Base-by-base conservation (phyloP, 2,888 invertebrate species). In the Oscheius myriophilus region DNA sequence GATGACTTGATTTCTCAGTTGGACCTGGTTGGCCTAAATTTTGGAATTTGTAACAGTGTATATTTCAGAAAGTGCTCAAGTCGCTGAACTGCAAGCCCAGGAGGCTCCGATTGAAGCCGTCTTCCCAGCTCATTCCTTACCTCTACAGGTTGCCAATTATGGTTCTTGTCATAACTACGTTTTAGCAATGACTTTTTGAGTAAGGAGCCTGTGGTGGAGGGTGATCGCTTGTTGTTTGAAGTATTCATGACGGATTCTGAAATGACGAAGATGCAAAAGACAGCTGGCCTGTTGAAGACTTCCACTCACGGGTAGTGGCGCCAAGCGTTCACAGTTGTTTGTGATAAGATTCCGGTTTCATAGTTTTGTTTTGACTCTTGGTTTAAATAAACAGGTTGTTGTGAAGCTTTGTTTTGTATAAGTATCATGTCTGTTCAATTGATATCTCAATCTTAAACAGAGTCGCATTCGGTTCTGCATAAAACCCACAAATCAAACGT, bases 161-260 rank as follows among this genome's bases (percentile, higher is more conserved):
- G 12, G 51, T 21, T 9, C 43, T 33, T 53, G n/a, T 25, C 6
- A 3, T 21, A 12, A 46, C 43, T 21, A 33, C 46, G 46, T 52
- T 71, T 25, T 54, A 71, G 75, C 7, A 77, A 83, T 42, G 76
- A 78, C 2, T 74, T 84, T 25, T 81, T 84, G 0, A 67, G 69
- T 21, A 69, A 64, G 16, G 80, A 81, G 25, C 83, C 83, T 2
- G 51, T 16, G 6, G 67, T 72, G 0, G 65, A 69, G n/a, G 73
- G 62, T 0, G 69, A 71, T 46, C 43, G 52, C 46, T 52, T 84
- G 52, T 64, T 79, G n/a, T 84, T 82, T 58, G 79, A 83, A 52
- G 78, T 84, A 9, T 64, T 75, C 42, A 82, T 84, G 84, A 84
- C 73, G 42, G 81, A 84, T 63, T 72, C 76, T 1, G 84, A 84